A percentile compares a stretch with the other conserved stretches of the same genome.
Conservation (phyloP, 2,797 vertebrate genomes). For the Mus minutoides region DNA sequence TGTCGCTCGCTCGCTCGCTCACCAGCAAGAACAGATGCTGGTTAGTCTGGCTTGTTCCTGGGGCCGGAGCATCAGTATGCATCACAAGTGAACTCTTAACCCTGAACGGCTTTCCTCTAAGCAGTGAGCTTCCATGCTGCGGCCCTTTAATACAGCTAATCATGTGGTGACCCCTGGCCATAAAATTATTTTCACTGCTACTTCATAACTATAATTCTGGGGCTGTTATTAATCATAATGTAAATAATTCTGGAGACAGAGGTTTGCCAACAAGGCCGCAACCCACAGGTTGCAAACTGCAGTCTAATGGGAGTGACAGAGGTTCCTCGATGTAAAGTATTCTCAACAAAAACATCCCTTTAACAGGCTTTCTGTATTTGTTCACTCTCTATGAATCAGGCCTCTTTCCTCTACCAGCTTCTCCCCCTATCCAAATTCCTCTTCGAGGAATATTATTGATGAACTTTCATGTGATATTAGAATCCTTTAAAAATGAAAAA, state of each 20-base stretch:
- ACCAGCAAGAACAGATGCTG: not conserved
- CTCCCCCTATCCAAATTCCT: not conserved
- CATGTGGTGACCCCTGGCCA: not conserved
- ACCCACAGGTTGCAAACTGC: not conserved
- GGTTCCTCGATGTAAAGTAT: slow-evolving; percentile 25
- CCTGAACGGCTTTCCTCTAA: not conserved
- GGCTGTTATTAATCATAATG: not conserved
- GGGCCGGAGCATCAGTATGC: not conserved
- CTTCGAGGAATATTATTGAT: not conserved
- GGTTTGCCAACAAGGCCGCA: not conserved
- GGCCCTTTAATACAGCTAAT: not conserved
- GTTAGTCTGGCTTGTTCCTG: not conserved
- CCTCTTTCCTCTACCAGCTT: not conserved
- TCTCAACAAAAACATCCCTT: slow-evolving; percentile 33
- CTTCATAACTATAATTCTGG: not conserved
- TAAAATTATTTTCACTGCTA: not conserved
- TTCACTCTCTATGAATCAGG: not conserved
- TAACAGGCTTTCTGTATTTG: not conserved
- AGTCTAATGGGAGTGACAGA: not conserved
- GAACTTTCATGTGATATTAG: not conserved
- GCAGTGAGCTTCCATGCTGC: no score
- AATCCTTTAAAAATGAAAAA: slow-evolving; percentile 49
- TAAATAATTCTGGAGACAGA: not conserved
- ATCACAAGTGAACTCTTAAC: not conserved
- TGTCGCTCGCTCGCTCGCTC: not conserved